These are phyloP conservation scores for Lasioglossum malachurum DNA, from an alignment of 2,888 invertebrate species.

Conservation along the genomic window DNA sequence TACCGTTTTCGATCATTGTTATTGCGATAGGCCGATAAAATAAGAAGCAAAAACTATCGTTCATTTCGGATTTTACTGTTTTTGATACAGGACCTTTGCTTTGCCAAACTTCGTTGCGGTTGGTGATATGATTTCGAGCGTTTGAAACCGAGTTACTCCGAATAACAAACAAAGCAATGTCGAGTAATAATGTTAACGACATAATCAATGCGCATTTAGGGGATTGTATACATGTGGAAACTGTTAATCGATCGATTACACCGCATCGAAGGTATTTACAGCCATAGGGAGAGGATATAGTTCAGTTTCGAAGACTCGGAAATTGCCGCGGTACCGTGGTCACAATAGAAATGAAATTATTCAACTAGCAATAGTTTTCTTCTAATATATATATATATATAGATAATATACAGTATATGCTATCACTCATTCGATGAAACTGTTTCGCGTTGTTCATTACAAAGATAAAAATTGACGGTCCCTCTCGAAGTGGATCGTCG, in stretches of 20 bases:
- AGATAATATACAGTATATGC: constrained; percentile 11
- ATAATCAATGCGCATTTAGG: constrained; percentile 44
- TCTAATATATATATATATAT: constrained; percentile 30
- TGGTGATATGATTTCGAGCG: constrained; percentile 23
- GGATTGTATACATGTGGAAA: constrained; percentile 26
- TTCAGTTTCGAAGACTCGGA: constrained; percentile 27
- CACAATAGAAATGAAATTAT: constrained; percentile 43
- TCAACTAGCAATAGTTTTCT: constrained; percentile 56
- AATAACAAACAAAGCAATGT: constrained; percentile 71
- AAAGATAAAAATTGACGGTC: constrained; percentile 28
- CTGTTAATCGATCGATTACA: constrained; percentile 51
- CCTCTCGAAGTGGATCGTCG: neutral
- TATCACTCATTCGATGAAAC: constrained; percentile 29
- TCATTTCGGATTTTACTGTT: neutral
- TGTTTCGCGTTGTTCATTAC: constrained; percentile 45
- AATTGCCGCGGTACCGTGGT: constrained; percentile 45
- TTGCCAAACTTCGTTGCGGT: neutral
- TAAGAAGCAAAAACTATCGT: neutral
- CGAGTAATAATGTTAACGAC: constrained; percentile 67
- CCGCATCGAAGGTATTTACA: constrained; percentile 37
- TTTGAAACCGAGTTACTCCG: constrained; percentile 27
- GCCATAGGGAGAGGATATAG: constrained; percentile 38
- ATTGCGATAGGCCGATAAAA: neutral
- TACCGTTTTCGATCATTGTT: constrained; percentile 34
- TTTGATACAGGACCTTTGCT: neutral